Base-by-base conservation (phyloP, 2,797 vertebrate genomes). In the Chelonia mydas region DNA sequence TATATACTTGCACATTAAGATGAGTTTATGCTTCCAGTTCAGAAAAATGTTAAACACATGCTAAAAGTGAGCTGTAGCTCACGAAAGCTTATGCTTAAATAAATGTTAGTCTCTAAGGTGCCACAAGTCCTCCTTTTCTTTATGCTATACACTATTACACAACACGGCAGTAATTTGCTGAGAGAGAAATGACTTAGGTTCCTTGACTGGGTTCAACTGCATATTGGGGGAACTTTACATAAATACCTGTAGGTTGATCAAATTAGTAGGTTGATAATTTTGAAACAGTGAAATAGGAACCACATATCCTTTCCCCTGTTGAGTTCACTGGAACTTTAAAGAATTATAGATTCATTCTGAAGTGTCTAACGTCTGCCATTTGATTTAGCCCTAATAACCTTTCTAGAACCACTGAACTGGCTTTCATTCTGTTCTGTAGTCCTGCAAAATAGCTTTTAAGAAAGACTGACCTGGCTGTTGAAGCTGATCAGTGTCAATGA, bases 361-460 rank as follows among this genome's bases (percentile, higher is more conserved):
- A 90, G 16, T 53, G 49, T 83, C 72, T 86, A 61, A 81, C n/a
- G 27, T 81, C 86, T 90, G 83, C 37, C 31, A 50, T 54, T 65
- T 55, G 59, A 90, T 84, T 95, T 68, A 86, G 85, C 68, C 74
- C n/a, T 81, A 57, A 41, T 72, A 92, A 86, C 51, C 27, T 84
- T 90, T 84, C 85, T 78, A 81, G 37, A 27, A 41, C 21, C 21
- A 13, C 86, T 90, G 68, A 90, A 72, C 45, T 37, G 23, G 6
- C 47, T 88, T 83, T 86, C 15, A 23, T 90, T 88, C 37, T 88
- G 31, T 65, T 72, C 77, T 54, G 28, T 90, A 55, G 9, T n/a
- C 81, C 11, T 74, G 83, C 88, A 92, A 95, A 89, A 61, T 25
- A 84, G 76, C 55, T 78, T 5, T 81, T 86, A 88, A 57, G 33